These are phyloP conservation scores for Bergia puertoricense DNA, from an alignment of 92 coral and sea anemone genomes.

Conservation along the genomic window DNA sequence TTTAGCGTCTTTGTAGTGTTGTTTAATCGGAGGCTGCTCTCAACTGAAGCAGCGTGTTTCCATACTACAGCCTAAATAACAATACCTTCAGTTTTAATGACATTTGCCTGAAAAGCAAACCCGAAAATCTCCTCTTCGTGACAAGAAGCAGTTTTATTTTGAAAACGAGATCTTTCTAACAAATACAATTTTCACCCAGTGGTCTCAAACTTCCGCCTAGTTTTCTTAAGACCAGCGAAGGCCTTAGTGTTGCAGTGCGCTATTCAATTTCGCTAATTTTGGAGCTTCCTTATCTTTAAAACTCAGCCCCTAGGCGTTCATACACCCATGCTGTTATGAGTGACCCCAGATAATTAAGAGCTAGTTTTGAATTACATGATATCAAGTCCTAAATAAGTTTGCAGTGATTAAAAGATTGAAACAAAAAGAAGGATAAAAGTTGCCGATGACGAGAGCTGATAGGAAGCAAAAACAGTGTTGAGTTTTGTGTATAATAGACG, in stretches of 20 bases:
- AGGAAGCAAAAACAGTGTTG: slow-evolving; percentile 54
- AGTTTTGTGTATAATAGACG: background rate
- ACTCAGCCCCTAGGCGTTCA: slow-evolving; percentile 41
- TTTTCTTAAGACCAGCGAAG: slow-evolving; percentile 37
- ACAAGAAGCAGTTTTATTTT: background rate
- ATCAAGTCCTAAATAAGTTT: slow-evolving; percentile 66
- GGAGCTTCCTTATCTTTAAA: slow-evolving; percentile 31
- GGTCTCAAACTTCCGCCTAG: slow-evolving; percentile 37
- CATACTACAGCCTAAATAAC: slow-evolving; percentile 14
- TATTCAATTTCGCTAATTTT: slow-evolving; percentile 43
- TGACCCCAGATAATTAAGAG: slow-evolving; percentile 73
- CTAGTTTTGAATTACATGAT: slow-evolving; percentile 73
- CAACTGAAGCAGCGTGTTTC: slow-evolving; percentile 37
- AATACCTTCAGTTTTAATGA: slow-evolving; percentile 14
- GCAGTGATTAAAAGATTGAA: slow-evolving; percentile 65
- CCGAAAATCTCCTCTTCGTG: slow-evolving; percentile 8
- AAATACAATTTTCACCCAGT: slow-evolving; percentile 32
- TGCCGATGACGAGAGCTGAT: slow-evolving; percentile 59
- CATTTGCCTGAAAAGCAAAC: background rate
- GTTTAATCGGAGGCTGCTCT: slow-evolving; percentile 23
- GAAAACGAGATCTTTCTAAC: slow-evolving; percentile 25
- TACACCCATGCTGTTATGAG: slow-evolving; percentile 49
- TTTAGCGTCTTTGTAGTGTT: slow-evolving; percentile 31
- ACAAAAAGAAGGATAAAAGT: slow-evolving; percentile 71
- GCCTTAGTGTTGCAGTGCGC: slow-evolving; percentile 5